These are phyloP conservation scores for Andrena camellia DNA, from an alignment of 2,888 invertebrate species.

Conservation along the genomic window DNA sequence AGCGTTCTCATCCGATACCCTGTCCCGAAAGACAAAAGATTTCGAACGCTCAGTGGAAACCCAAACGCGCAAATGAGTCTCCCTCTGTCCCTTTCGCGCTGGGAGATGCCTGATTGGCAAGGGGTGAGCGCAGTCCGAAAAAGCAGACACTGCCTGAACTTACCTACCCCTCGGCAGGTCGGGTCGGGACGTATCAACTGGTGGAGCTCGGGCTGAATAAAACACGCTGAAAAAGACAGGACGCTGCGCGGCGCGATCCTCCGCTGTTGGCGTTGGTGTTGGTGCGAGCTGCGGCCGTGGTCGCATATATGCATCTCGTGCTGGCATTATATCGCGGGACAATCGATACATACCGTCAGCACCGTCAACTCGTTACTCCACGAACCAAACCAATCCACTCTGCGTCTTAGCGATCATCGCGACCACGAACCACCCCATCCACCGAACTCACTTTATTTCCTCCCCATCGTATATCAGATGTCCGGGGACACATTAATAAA, in stretches of 20 bases:
- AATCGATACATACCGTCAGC: slow-evolving; percentile 81
- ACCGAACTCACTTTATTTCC: slow-evolving; percentile 70
- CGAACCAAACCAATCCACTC: slow-evolving; percentile 66
- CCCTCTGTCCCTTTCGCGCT: neutral
- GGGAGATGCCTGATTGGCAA: neutral
- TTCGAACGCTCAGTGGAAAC: slow-evolving; percentile 25
- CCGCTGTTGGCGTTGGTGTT: slow-evolving; percentile 56
- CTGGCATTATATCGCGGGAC: slow-evolving; percentile 80
- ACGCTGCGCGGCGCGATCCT: slow-evolving; percentile 55
- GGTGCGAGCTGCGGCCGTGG: slow-evolving; percentile 65
- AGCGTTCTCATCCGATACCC: slow-evolving; percentile 28
- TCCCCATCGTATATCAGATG: slow-evolving; percentile 73
- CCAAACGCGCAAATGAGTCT: slow-evolving; percentile 37
- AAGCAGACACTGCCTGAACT: slow-evolving; percentile 44
- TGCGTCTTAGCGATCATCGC: slow-evolving; percentile 60
- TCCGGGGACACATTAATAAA: no score
- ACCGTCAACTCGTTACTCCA: slow-evolving; percentile 73
- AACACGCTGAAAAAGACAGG: slow-evolving; percentile 64
- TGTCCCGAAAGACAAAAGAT: slow-evolving; percentile 38
- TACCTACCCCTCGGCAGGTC: slow-evolving; percentile 46
- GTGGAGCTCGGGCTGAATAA: slow-evolving; percentile 47
- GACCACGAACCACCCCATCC: slow-evolving; percentile 72
- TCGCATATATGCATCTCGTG: slow-evolving; percentile 69
- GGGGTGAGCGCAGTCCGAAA: slow-evolving; percentile 37
- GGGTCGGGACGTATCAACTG: slow-evolving; percentile 57